These are phyloP conservation scores for Syngnathus rostellatus DNA, from an alignment of 2,797 vertebrate genomes.

Conservation along the genomic window DNA sequence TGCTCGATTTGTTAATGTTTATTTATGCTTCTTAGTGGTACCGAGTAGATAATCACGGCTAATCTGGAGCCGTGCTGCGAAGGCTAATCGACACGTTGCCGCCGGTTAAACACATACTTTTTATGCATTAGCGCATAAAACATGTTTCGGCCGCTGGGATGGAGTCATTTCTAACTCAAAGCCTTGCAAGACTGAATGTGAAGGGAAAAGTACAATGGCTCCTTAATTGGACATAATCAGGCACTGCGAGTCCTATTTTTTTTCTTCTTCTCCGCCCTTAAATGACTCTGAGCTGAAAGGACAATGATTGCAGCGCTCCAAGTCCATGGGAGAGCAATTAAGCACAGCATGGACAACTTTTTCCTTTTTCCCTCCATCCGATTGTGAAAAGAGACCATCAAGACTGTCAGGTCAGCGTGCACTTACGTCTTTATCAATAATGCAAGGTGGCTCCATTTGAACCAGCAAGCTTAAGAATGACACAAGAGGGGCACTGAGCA, in stretches of 20 bases:
- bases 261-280: neutral
- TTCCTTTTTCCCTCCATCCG: slow-evolving; percentile 5
- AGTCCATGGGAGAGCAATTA: slow-evolving; percentile 32
- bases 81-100: neutral
- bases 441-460: slow-evolving; percentile 50
- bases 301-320: slow-evolving; percentile 35
- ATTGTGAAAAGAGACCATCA: slow-evolving; percentile 15
- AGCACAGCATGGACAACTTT: too few species aligned
- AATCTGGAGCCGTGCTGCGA: too few species aligned
- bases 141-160: neutral
- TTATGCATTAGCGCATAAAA: neutral
- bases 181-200: neutral
- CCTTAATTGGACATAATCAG: slow-evolving; percentile 18
- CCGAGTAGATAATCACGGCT: neutral
- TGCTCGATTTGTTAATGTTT: neutral
- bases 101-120: neutral
- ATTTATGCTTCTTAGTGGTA: neutral
- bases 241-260: slow-evolving; percentile 10
- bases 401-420: slow-evolving; percentile 39
- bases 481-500: slow-evolving; percentile 26
- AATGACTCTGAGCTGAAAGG: slow-evolving; percentile 29
- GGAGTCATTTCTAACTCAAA: neutral
- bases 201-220: slow-evolving; percentile 11
- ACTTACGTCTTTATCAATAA: slow-evolving; percentile 56
- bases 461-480: slow-evolving; percentile 29